phyloP scores from a whole-genome alignment of 2,888 invertebrate genomes.

The Hedychridium roseum region DNA sequence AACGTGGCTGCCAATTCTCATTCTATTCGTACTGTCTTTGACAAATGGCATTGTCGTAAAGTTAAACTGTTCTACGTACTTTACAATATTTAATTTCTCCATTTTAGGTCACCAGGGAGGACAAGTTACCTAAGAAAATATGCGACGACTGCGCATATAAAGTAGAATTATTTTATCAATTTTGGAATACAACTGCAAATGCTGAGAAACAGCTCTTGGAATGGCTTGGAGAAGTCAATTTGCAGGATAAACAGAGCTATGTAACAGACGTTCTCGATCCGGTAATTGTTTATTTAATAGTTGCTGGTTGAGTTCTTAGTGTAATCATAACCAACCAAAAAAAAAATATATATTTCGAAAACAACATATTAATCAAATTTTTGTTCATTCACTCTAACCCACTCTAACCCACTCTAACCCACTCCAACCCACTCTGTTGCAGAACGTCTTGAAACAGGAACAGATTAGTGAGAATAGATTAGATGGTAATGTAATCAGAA shows the following conservation, averaged over 20 bases:
- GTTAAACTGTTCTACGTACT: neutral
- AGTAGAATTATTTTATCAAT: slow-evolving; percentile 76
- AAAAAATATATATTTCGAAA: too few relatives aligned
- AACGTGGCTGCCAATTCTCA: too few relatives aligned
- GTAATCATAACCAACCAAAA: too few relatives aligned
- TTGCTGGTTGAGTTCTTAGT: too few relatives aligned
- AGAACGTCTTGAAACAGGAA: slow-evolving; percentile 58
- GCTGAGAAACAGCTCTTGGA: slow-evolving; percentile 70
- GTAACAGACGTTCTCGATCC: slow-evolving; percentile 51
- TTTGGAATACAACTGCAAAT: slow-evolving; percentile 75
- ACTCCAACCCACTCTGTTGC: too few relatives aligned
- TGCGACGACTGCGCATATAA: slow-evolving; percentile 77
- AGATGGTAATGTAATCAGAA: slow-evolving; percentile 56
- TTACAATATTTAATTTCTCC: slow-evolving; percentile 10
- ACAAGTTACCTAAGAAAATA: slow-evolving; percentile 75
- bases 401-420: too few relatives aligned
- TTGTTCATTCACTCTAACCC: too few relatives aligned
- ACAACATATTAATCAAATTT: too few relatives aligned
- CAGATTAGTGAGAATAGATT: slow-evolving; percentile 56
- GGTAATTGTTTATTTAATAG: slow-evolving; percentile 38
- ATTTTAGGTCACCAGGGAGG: slow-evolving; percentile 72
- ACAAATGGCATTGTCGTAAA: slow-evolving; percentile 3
- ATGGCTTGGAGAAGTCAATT: slow-evolving; percentile 58
- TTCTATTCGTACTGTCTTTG: too few relatives aligned
- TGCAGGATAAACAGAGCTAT: slow-evolving; percentile 57